A percentile compares a stretch with the other conserved stretches of the same genome.
Evolutionary conservation across 2,888 invertebrate species (phyloP).

Genomic region (Conops quadrifasciatus): DNA sequence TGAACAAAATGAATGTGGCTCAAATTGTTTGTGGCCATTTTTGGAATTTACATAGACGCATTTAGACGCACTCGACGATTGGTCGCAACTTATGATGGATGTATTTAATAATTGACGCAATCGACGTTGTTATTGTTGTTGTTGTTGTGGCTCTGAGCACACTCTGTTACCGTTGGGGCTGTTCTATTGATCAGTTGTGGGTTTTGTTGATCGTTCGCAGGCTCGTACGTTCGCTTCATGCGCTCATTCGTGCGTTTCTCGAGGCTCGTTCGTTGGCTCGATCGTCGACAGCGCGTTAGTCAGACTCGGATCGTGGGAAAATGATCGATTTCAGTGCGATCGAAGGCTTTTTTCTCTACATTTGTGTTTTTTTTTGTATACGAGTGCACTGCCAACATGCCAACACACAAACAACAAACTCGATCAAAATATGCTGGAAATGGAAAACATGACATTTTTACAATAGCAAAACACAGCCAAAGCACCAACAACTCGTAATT

Average conservation of each 20-base stretch:
- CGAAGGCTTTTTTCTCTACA: neutral
- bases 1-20: conserved; percentile 30
- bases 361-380: neutral
- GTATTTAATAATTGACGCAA: conserved; percentile 27
- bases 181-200: conserved; percentile 1
- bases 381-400: neutral
- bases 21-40: conserved; percentile 33
- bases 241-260: neutral
- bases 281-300: neutral
- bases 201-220: neutral
- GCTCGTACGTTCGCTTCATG: neutral
- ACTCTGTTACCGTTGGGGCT: neutral
- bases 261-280: neutral
- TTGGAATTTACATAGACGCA: conserved; percentile 38
- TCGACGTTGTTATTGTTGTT: neutral
- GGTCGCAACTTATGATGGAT: conserved; percentile 34
- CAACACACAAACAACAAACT: neutral
- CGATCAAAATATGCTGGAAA: conserved; percentile 32
- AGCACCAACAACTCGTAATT: conserved; percentile 5
- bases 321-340: conserved; percentile 58
- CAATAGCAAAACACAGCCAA: neutral
- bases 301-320: conserved; percentile 60
- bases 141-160: neutral
- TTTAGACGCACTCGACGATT: conserved; percentile 28
- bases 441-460: conserved; percentile 35